Evolutionary conservation across 2,797 vertebrate genomes (phyloP), one percentile per base, ranked within the genome.

Genomic region (Myotis pilosus): DNA sequence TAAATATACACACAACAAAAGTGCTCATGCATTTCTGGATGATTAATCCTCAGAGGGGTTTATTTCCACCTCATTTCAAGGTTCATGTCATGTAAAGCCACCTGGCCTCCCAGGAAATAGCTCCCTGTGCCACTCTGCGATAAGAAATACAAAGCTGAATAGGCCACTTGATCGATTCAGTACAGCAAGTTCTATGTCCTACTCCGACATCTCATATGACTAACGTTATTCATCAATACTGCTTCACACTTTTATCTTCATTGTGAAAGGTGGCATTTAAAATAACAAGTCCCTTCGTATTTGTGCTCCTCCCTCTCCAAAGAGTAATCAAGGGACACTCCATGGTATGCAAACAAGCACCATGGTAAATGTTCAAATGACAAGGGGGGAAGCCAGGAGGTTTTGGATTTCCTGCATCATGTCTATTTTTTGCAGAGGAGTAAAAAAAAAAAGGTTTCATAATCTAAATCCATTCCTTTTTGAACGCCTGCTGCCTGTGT

Each of bases 391-490:
- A 51, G 79, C 75, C 89, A 87, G 72, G 66, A 75, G 89, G 89
- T 95, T 78, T 97, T 94, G 62, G 36, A 84, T 97, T 96, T 95
- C 96, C 86, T 72, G 3, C 13, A 79, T 83, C 89, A 79, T 1
- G 71, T 75, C 81, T 90, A 79, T 85, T 94, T 94, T 85, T 86
- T 91, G 38, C 75, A 89, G 41, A 69, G 81, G 20, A 19, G 13
- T 23, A 30, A 66, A 28, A 53, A n/a, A 89, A 72, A 69, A 84
- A 78, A 33, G 25, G 0, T 83, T 94, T 95, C 91, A 49, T 62
- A 89, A 97, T 96, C 87, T 95, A 94, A 90, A 96, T 86, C 87
- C 89, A 85, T 92, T 94, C 87, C 89, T 93, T 95, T 92, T 87
- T n/a, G 7, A 93, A 90, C 83, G 91, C 75, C 89, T 93, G 94